phyloP scores from a whole-genome alignment of 2,888 invertebrate genomes.

The Ptychoptera contaminata region DNA sequence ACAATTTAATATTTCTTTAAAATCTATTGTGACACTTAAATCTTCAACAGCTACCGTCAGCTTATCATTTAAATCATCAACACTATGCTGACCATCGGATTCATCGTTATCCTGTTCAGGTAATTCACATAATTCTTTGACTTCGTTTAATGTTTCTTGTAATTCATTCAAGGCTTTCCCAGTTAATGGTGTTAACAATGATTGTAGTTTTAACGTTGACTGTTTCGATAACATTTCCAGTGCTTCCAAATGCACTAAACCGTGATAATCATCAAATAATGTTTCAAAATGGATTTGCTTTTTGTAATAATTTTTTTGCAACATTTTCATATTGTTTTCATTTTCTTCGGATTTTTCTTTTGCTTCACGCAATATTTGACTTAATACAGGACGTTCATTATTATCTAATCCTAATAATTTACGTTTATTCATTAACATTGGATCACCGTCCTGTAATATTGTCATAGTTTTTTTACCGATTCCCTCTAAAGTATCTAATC shows the following conservation, averaged over 20 bases:
- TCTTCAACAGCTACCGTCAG: slow-evolving; percentile 44
- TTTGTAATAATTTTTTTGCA: slow-evolving; percentile 21
- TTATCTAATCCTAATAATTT: slow-evolving; percentile 30
- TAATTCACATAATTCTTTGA: slow-evolving; percentile 62
- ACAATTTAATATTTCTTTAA: slow-evolving; percentile 40
- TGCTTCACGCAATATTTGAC: slow-evolving; percentile 43
- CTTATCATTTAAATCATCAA: slow-evolving; percentile 36
- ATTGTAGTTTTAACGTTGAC: slow-evolving; percentile 56
- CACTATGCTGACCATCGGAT: slow-evolving; percentile 27
- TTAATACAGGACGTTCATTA: slow-evolving; percentile 22
- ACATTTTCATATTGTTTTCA: slow-evolving; percentile 21
- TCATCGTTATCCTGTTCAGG: slow-evolving; percentile 50
- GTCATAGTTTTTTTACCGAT: slow-evolving; percentile 93
- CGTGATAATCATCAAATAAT: slow-evolving; percentile 78
- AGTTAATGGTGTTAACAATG: slow-evolving; percentile 38
- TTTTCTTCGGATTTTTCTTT: slow-evolving; percentile 43
- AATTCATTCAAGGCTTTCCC: slow-evolving; percentile 46
- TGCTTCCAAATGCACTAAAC: slow-evolving; percentile 77
- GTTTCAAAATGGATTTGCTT: slow-evolving; percentile 54
- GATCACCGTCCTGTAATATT: slow-evolving; percentile 83
- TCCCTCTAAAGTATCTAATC: slow-evolving; percentile 76
- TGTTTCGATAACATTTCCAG: slow-evolving; percentile 80
- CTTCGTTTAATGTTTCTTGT: slow-evolving; percentile 61
- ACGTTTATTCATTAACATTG: slow-evolving; percentile 57
- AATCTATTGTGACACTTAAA: slow-evolving; percentile 43